Evolutionary conservation across 2,113 vertebrate species (phyloP).

Genomic region (Zosterops pallidus): DNA sequence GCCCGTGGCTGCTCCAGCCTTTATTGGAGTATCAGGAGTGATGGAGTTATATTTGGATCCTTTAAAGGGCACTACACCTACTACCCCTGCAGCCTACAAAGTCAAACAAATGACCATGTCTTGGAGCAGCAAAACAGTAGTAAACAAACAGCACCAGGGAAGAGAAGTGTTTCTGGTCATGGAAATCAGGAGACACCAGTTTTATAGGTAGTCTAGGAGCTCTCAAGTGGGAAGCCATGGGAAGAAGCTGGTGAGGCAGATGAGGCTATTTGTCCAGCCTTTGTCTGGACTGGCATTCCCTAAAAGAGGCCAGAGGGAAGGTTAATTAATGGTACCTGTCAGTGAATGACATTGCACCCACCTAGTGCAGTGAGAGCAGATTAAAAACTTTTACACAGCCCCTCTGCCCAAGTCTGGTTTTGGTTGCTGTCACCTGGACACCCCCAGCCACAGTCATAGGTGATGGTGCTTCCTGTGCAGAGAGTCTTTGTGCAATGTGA

Average conservation of each 20-base stretch:
- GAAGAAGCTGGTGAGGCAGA: background rate
- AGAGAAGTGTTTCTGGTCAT: background rate
- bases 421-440: rapidly evolving
- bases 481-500: background rate
- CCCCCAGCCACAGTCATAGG: background rate
- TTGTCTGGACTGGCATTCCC: background rate
- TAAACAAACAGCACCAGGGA: background rate
- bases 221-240: background rate
- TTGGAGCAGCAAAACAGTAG: background rate
- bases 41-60: background rate
- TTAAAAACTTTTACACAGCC: no score
- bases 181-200: background rate
- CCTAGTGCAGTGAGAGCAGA: background rate
- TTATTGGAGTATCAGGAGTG: background rate
- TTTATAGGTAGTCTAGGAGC: background rate
- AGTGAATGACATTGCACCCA: background rate
- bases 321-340: background rate
- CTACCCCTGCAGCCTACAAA: background rate
- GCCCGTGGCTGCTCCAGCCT: background rate
- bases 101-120: background rate
- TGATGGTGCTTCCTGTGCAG: background rate
- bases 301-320: background rate
- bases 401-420: background rate
- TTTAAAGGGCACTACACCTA: background rate
- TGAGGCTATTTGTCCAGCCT: background rate